Base-by-base conservation (phyloP, 2,888 invertebrate genomes). In the Metallyticus violacea region DNA sequence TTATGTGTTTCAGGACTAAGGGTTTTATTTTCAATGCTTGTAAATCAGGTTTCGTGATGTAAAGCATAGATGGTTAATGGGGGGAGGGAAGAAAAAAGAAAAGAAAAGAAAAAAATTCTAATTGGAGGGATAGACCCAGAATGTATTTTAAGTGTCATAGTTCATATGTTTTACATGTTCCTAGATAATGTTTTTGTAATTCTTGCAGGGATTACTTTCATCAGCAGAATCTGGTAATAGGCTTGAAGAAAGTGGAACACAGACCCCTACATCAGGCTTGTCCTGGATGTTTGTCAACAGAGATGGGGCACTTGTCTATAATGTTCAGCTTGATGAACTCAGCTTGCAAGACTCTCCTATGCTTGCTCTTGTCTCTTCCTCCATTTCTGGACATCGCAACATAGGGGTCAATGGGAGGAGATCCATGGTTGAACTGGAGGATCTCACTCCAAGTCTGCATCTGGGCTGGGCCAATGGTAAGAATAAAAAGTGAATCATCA, bases 251-350 rank as follows among this genome's bases (percentile, higher is more conserved):
- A 91, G 89, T 93, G 94, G 30, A 30, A 27, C 82, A 88, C 22
- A 62, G 80, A 78, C 87, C 9, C 29, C 86, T 9, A 90, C 91
- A 1, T 90, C 91, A 29, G 97, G 97, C 9, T 91, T 97, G 86
- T 96, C 96, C 0, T 95, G 97, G 95, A 93, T 96, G 85, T 97
- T 96, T 89, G 93, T 97, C 84, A 96, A 96, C 89, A 95, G 95
- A 88, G 95, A 96, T 87, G 97, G 97, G 6, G 95, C 96, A 0
- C 92, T 97, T 86, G 94, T 95, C 77, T 97, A 96, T 91, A 96
- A 96, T 88, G 95, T 97, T 87, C 94, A 94, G 91, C 93, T 94
- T 90, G 89, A 90, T 80, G 89, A 89, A 76, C 88, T 90, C 26
- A 80, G 80, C 22, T 80, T 40, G 6, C 83, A 87, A 5, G 87